A percentile compares a stretch with the other conserved stretches of the same genome.
phyloP scores from a whole-genome alignment of 2,113 vertebrate genomes.

The Cebidichthys violaceus region DNA sequence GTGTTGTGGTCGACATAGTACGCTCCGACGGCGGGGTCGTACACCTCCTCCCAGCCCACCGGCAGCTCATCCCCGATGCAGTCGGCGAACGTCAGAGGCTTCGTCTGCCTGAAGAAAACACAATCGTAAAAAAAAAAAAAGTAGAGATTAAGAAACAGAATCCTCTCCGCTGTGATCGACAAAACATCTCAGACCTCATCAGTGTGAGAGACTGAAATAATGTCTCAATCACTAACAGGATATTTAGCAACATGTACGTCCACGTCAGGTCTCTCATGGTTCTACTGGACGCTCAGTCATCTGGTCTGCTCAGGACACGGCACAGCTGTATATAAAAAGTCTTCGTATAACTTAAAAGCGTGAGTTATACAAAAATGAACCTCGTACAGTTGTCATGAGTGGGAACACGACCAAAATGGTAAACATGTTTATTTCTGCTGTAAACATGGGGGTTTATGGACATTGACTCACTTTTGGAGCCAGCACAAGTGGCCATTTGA shows the following conservation, averaged over 20 bases:
- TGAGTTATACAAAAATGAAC: background rate
- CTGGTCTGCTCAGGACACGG: no score
- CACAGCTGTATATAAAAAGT: no score
- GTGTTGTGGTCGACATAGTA: conserved; percentile 99
- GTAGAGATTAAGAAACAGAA: no score
- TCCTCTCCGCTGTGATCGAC: background rate
- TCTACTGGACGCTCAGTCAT: no score
- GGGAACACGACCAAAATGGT: background rate
- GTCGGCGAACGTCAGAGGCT: conserved; percentile 97
- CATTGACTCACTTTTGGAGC: no score
- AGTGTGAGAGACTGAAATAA: background rate
- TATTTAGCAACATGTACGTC: background rate
- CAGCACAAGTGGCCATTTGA: no score
- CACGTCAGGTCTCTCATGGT: background rate
- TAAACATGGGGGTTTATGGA: no score
- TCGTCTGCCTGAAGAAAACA: conserved; percentile 91
- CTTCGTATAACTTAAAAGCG: no score
- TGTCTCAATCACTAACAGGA: background rate
- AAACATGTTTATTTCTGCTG: background rate
- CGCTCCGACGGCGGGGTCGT: conserved; percentile 91
- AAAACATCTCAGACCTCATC: background rate
- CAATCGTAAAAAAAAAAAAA: conserved; percentile 1
- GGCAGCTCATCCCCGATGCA: conserved; percentile 98
- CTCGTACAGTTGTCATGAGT: background rate
- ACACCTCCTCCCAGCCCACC: conserved; percentile 97